Evolutionary conservation across 1,140 invertebrate genomes (phyloP), one percentile per base, ranked within the genome.

Genomic region (Neelides sp.): DNA sequence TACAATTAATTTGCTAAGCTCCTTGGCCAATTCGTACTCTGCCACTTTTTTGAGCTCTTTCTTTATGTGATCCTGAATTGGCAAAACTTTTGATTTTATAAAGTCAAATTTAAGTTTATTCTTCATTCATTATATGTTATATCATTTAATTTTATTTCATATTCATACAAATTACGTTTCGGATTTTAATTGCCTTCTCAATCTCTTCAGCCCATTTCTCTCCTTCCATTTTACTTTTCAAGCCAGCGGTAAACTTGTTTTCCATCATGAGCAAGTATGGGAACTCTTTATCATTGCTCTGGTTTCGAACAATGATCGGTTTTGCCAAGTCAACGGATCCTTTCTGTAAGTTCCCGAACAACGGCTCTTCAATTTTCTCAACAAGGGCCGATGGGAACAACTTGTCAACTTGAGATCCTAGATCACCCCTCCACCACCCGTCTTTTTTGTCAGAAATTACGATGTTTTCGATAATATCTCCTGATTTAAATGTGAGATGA

Each of bases 371-470:
- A 32, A 94, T 80, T 71, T 89, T 86, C 66, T 88, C 80, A 0
- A 96, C 91, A 64, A 88, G 91, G 71, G 89, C 92, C 2, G 85
- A 80, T 0, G 92, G 92, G 67, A 96, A 92, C 80, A 83, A 93
- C 42, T 85, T 80, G 61, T 94, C 86, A 26, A 80, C 80, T 69
- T 88, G 85, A 4, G 86, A 86, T 19, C 86, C 87, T 66, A 93
- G 93, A 70, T 98, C 92, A 0, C 92, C 92, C 52, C 79, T 73
- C 90, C 91, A 96, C 91, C 91, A 96, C 52, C 80, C 80, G 45
- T 79, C 77, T 43, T 81, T 78, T 46, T 83, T 75, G 24, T 86
- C 86, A n/a, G n/a, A n/a, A n/a, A n/a, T 52, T 59, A 80, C 80
- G 15, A 97, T 91, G 71, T 96, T 95, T 0, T 83, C 91, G 49